phyloP scores from a whole-genome alignment of 1,140 invertebrate genomes.

The Elymnias hypermnestra region DNA sequence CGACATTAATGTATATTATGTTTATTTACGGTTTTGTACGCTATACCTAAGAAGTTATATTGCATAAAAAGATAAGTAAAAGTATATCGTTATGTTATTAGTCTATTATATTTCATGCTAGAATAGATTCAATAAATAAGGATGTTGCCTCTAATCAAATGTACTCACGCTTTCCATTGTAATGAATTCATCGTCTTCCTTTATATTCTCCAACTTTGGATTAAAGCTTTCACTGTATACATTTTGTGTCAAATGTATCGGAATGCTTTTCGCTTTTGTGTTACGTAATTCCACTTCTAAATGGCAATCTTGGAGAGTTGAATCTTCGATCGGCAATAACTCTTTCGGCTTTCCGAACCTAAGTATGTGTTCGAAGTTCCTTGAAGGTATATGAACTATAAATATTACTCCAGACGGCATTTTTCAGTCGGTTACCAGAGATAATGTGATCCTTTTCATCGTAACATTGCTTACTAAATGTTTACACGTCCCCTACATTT shows the following conservation, averaged over 20 bases:
- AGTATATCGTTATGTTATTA: no score
- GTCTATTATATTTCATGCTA: no score
- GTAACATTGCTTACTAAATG: neutral
- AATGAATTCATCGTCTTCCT: slow-evolving; percentile 46
- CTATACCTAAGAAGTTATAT: no score
- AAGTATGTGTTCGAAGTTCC: slow-evolving; percentile 54
- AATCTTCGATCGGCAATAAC: slow-evolving; percentile 33
- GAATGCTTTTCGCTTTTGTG: slow-evolving; percentile 54
- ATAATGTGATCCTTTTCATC: neutral
- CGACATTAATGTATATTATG: no score
- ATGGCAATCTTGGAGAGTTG: slow-evolving; percentile 25
- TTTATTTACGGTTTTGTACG: no score
- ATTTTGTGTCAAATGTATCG: slow-evolving; percentile 53
- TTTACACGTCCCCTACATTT: slow-evolving; percentile 18
- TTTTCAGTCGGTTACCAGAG: slow-evolving; percentile 2
- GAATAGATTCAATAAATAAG: no score
- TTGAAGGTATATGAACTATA: slow-evolving; percentile 54
- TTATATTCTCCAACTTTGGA: slow-evolving; percentile 46
- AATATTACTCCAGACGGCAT: slow-evolving; percentile 61
- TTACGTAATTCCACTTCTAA: slow-evolving; percentile 51
- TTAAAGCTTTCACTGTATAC: slow-evolving; percentile 51
- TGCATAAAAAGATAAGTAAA: no score
- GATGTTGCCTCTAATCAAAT: no score
- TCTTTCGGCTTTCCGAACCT: slow-evolving; percentile 57
- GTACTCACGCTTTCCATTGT: slow-evolving; percentile 65